Conservation (phyloP, 2,797 vertebrate species). For the Phrynocephalus forsythii region DNA sequence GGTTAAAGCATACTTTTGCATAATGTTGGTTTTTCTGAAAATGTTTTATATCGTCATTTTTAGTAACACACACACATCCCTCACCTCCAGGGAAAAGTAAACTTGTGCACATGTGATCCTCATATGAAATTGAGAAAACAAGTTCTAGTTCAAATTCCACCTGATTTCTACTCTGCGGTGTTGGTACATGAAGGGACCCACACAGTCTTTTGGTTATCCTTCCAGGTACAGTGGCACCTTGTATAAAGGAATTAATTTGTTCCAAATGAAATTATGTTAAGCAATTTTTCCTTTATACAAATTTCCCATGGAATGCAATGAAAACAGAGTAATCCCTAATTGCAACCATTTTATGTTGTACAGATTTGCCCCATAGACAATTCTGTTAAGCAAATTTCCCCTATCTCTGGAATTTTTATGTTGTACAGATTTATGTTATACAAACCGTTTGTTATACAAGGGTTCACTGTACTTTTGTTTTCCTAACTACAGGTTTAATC, state of each 20-base stretch:
- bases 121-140: slow-evolving; percentile 74
- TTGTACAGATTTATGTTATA: too few species aligned
- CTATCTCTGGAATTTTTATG: too few species aligned
- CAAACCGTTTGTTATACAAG: too few species aligned
- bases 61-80: slow-evolving; percentile 30
- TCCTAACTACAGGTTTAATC: slow-evolving; percentile 41
- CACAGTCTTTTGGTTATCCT: slow-evolving; percentile 70
- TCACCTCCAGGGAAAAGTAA: slow-evolving; percentile 51
- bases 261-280: too few species aligned
- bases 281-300: too few species aligned
- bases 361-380: too few species aligned
- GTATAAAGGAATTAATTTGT: too few species aligned
- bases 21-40: slow-evolving; percentile 46
- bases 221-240: slow-evolving; percentile 35
- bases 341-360: slow-evolving; percentile 28
- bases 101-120: slow-evolving; percentile 51
- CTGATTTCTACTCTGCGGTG: slow-evolving; percentile 66
- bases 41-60: slow-evolving; percentile 50
- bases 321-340: slow-evolving; percentile 8
- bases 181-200: slow-evolving; percentile 71
- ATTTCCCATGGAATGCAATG: too few species aligned
- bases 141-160: slow-evolving; percentile 60
- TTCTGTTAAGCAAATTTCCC: too few species aligned
- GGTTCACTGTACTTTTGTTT: slow-evolving; percentile 25
- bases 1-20: slow-evolving; percentile 18